These are phyloP conservation scores for Cryptoblepharus egeriae DNA, from an alignment of 2,797 vertebrate species.

Conservation along the genomic window DNA sequence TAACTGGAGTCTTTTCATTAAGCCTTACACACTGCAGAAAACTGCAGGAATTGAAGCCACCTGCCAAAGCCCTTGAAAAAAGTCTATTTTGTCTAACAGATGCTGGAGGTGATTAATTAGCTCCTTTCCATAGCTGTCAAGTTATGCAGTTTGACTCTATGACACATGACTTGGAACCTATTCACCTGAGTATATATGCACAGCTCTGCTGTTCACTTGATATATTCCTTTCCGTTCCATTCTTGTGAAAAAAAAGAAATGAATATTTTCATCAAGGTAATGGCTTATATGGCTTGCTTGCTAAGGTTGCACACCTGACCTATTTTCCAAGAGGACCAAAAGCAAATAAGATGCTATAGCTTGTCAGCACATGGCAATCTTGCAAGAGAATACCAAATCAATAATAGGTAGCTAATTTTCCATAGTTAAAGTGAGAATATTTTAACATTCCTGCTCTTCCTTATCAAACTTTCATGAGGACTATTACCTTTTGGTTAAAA, in stretches of 20 bases:
- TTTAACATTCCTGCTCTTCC: not conserved
- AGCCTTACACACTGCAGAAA: not conserved
- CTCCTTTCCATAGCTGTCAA: conserved; percentile 33
- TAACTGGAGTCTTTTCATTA: not conserved
- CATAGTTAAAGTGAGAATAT: not conserved
- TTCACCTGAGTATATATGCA: conserved; percentile 32
- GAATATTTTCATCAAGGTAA: conserved; percentile 49
- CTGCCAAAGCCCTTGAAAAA: not conserved
- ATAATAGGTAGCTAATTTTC: conserved; percentile 10
- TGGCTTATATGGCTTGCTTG: conserved; percentile 24
- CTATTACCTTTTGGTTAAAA: not conserved
- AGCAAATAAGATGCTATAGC: conserved; percentile 29
- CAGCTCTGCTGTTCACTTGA: conserved; percentile 34
- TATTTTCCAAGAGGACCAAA: conserved; percentile 47
- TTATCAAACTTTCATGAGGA: conserved; percentile 8
- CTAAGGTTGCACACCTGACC: conserved; percentile 17
- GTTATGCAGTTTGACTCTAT: conserved; percentile 43
- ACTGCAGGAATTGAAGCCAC: not conserved
- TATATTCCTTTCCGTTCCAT: conserved; percentile 38
- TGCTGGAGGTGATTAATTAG: conserved; percentile 43
- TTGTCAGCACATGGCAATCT: not conserved
- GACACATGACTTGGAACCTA: conserved; percentile 45
- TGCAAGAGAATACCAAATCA: conserved; percentile 7
- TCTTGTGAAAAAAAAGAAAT: conserved; percentile 20
- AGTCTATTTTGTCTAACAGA: conserved; percentile 30